A percentile compares a stretch with the other conserved stretches of the same genome.
Conservation (phyloP, 2,888 invertebrate species). For the Oasisia sp. region DNA sequence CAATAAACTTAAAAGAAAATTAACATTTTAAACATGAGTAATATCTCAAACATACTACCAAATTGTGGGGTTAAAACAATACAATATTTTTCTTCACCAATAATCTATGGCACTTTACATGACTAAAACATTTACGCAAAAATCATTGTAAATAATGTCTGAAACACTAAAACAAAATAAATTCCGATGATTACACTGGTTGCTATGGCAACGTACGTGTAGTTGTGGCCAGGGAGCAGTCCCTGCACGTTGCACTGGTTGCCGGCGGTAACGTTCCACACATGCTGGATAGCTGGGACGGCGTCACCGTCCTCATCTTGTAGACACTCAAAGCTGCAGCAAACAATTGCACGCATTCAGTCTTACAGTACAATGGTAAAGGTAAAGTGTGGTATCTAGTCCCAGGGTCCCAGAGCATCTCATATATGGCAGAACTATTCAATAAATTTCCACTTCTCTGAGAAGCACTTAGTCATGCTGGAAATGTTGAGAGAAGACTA, state of each 20-base stretch:
- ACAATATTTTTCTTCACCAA: too few species aligned
- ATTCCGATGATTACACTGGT: neutral
- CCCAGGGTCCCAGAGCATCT: too few species aligned
- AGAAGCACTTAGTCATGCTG: too few species aligned
- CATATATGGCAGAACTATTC: too few species aligned
- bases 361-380: neutral
- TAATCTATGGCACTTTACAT: too few species aligned
- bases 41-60: neutral
- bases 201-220: conserved; percentile 50
- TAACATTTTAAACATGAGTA: neutral
- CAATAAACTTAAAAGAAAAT: neutral
- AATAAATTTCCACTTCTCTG: too few species aligned
- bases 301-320: conserved; percentile 55
- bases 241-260: conserved; percentile 56
- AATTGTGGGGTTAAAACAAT: neutral
- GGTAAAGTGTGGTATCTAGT: too few species aligned
- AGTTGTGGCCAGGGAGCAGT: conserved; percentile 56
- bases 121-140: too few species aligned
- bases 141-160: too few species aligned
- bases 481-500: too few species aligned
- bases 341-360: neutral
- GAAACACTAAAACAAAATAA: neutral
- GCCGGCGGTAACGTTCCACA: conserved; percentile 58
- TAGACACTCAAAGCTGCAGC: conserved; percentile 62
- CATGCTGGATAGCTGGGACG: conserved; percentile 60